Conservation (phyloP, 2,888 invertebrate genomes). For the Rhamnusium bicolor region DNA sequence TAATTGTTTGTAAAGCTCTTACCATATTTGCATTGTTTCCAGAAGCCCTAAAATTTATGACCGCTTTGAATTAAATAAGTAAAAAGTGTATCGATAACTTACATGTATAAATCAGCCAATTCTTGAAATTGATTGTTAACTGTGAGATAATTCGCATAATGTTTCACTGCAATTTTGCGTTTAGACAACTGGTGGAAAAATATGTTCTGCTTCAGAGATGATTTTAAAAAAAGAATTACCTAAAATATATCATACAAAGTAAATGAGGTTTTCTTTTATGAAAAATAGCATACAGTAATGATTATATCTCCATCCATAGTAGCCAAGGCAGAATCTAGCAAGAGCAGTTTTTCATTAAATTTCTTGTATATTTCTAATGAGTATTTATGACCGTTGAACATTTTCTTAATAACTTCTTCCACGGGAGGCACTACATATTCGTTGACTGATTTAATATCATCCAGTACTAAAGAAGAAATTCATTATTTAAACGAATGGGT, state of each 20-base stretch:
- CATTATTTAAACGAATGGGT: background rate
- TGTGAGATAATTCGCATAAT: constrained; percentile 83
- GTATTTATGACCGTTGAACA: constrained; percentile 72
- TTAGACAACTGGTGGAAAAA: constrained; percentile 81
- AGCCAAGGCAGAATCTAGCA: constrained; percentile 81
- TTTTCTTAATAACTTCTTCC: constrained; percentile 72
- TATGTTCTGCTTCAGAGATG: constrained; percentile 81
- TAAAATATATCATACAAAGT: constrained; percentile 65
- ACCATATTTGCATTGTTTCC: constrained; percentile 63
- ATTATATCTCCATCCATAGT: constrained; percentile 86
- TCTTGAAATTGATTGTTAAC: constrained; percentile 79
- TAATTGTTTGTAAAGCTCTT: constrained; percentile 34
- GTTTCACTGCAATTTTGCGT: constrained; percentile 81
- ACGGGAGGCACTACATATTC: constrained; percentile 62
- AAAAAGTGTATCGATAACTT: constrained; percentile 64
- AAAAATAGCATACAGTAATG: constrained; percentile 73
- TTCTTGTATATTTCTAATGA: constrained; percentile 69
- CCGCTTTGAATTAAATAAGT: background rate
- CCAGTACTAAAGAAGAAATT: constrained; percentile 69
- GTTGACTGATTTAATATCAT: constrained; percentile 63
- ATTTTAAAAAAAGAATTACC: constrained; percentile 83
- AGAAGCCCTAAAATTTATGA: constrained; percentile 60
- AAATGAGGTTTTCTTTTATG: background rate
- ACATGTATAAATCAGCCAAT: constrained; percentile 83
- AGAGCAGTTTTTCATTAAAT: constrained; percentile 79